Evolutionary conservation across 2,888 invertebrate species (phyloP).

Genomic region (Apoda limacodes): DNA sequence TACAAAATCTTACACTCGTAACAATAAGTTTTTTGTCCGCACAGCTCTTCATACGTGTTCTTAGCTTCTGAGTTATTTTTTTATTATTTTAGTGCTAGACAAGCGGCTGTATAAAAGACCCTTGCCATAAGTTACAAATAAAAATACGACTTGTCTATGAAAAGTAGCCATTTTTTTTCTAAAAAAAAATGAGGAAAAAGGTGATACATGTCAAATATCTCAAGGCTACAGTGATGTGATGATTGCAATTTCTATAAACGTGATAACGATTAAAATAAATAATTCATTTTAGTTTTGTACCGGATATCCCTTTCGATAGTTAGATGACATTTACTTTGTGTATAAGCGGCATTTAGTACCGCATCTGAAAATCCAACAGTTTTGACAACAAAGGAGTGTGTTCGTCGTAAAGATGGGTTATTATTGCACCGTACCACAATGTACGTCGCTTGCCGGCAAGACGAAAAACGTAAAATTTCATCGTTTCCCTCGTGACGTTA

Average conservation of each 20-base stretch:
- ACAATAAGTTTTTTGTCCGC: too few species aligned
- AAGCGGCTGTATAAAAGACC: too few species aligned
- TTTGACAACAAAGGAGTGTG: constrained; percentile 31
- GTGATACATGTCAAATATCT: constrained; percentile 66
- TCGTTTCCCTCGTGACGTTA: constrained; percentile 52
- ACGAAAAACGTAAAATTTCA: constrained; percentile 67
- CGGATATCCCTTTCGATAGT: constrained; percentile 19
- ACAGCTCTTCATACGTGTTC: too few species aligned
- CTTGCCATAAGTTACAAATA: too few species aligned
- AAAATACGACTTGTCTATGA: constrained; percentile 22
- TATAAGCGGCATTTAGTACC: constrained; percentile 15
- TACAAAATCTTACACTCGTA: too few species aligned
- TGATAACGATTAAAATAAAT: constrained; percentile 58
- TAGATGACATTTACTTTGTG: constrained; percentile 27
- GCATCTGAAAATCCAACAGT: constrained; percentile 9
- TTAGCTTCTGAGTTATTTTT: too few species aligned
- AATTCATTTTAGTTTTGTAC: constrained; percentile 26
- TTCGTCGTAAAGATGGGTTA: constrained; percentile 47
- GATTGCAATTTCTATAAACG: constrained; percentile 62
- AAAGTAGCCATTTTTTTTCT: constrained; percentile 32
- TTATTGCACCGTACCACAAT: constrained; percentile 66
- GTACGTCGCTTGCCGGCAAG: constrained; percentile 66
- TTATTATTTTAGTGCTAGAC: too few species aligned
- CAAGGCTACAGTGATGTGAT: constrained; percentile 59
- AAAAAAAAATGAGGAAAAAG: constrained; percentile 51